Evolutionary conservation across 1,140 invertebrate genomes (phyloP).

Genomic region (Ceratina japonica): DNA sequence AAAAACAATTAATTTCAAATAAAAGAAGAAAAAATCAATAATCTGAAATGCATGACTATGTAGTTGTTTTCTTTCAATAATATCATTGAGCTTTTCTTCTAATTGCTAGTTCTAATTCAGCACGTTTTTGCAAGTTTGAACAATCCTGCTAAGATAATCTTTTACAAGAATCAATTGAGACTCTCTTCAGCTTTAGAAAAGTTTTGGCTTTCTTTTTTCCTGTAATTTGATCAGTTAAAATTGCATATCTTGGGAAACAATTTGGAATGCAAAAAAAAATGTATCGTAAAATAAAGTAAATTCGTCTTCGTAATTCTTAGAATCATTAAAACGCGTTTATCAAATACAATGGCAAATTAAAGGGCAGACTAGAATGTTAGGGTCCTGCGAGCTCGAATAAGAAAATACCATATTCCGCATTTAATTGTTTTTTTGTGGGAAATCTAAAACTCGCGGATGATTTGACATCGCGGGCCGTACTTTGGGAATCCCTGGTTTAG

Average conservation of each 20-base stretch:
- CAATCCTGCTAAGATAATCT: too few relatives aligned
- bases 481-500: neutral
- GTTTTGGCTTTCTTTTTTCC: neutral
- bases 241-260: neutral
- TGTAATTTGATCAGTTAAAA: neutral
- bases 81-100: neutral
- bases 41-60: neutral
- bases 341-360: too few relatives aligned
- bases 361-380: too few relatives aligned
- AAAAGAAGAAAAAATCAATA: neutral
- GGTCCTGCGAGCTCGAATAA: too few relatives aligned
- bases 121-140: neutral
- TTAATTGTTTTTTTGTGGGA: too few relatives aligned
- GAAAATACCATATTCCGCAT: too few relatives aligned
- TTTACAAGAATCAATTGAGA: neutral
- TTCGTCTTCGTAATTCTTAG: neutral
- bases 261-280: neutral
- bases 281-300: neutral
- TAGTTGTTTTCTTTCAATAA: neutral
- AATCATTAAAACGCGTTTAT: neutral
- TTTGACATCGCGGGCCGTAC: neutral
- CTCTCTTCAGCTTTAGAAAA: neutral
- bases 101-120: neutral
- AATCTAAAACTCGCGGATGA: neutral
- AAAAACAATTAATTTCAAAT: neutral